phyloP scores from a whole-genome alignment of 2,113 vertebrate species.

The Hippocampus zosterae region DNA sequence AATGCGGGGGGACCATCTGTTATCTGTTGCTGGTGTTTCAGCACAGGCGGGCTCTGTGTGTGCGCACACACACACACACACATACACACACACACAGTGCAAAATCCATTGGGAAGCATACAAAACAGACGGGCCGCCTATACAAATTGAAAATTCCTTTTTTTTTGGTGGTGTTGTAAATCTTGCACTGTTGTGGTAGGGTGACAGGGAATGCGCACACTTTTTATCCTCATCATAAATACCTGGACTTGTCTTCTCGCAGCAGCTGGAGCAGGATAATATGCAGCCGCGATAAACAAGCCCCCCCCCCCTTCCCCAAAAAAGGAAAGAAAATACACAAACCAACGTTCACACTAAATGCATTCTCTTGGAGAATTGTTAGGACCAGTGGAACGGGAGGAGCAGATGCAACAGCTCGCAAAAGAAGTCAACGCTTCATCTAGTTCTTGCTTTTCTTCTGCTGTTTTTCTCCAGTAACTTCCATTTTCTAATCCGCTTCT shows the following conservation, averaged over 20 bases:
- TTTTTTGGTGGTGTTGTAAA: slow-evolving; percentile 63
- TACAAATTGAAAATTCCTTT: slow-evolving; percentile 59
- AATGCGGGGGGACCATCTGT: slow-evolving; percentile 75
- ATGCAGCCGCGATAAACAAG: slow-evolving; percentile 43
- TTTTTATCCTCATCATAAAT: slow-evolving; percentile 70
- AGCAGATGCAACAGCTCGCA: neutral
- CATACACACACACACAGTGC: slow-evolving; percentile 29
- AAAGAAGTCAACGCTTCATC: neutral
- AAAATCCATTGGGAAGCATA: slow-evolving; percentile 46
- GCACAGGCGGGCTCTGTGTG: slow-evolving; percentile 45
- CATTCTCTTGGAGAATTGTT: slow-evolving; percentile 26
- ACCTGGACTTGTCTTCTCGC: slow-evolving; percentile 50
- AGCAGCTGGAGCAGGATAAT: slow-evolving; percentile 57
- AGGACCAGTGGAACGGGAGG: slow-evolving; percentile 30
- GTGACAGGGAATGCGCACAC: slow-evolving; percentile 57
- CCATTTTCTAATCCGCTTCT: too few species aligned
- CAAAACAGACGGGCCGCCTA: slow-evolving; percentile 59
- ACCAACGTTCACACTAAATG: slow-evolving; percentile 15
- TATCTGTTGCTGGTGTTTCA: slow-evolving; percentile 73
- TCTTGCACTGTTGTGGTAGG: slow-evolving; percentile 51
- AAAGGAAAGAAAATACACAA: slow-evolving; percentile 33
- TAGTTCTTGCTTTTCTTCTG: too few species aligned
- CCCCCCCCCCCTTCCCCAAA: slow-evolving; percentile 44
- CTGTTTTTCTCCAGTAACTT: neutral
- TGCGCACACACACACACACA: slow-evolving; percentile 10